Evolutionary conservation across 2,888 invertebrate genomes (phyloP), one percentile per base, ranked within the genome.

Genomic region (Cactoblastis cactorum): DNA sequence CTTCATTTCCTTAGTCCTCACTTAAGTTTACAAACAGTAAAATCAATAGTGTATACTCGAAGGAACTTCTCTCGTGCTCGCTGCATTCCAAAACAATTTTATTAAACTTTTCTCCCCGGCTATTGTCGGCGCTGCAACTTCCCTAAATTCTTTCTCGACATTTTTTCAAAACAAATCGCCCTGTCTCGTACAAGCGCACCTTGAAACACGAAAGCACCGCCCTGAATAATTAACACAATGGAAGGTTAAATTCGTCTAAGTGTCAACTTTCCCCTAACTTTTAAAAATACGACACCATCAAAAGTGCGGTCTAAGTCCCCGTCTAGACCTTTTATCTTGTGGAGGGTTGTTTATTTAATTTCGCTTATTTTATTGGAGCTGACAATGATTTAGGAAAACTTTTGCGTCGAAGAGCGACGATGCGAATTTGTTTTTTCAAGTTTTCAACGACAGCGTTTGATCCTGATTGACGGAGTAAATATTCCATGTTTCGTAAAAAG

Each of bases 201-300:
- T 88, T 82, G 72, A 77, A 83, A 81, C 77, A 79, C 75, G 83
- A 82, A 80, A 74, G 80, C 81, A 74, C 74, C 83, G 74, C 81
- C 81, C 80, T 88, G 88, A 87, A 88, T 89, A 89, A 88, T 88
- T 89, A 88, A 89, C 87, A 87, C 86, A 86, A 88, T 86, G 82
- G 83, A 78, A 87, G 85, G 86, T 87, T 85, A 87, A 87, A 88
- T 81, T 87, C 83, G 77, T 83, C 83, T 69, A 80, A 87, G 87
- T 87, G 87, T 87, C 87, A 87, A 83, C 83, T 83, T 80, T 84
- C 83, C 88, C 87, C 84, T 71, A 81, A 85, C 80, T 84, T 86
- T 80, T 77, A 70, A 83, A 87, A 87, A 84, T 78, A 83, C 84
- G 78, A 77, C 81, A 77, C 84, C 85, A 81, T 85, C 86, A 83